Percentiles rank a stretch among this genome's conserved stretches.
Evolutionary conservation across 1,140 invertebrate genomes (phyloP).

Genomic region (Araneus ventricosus): DNA sequence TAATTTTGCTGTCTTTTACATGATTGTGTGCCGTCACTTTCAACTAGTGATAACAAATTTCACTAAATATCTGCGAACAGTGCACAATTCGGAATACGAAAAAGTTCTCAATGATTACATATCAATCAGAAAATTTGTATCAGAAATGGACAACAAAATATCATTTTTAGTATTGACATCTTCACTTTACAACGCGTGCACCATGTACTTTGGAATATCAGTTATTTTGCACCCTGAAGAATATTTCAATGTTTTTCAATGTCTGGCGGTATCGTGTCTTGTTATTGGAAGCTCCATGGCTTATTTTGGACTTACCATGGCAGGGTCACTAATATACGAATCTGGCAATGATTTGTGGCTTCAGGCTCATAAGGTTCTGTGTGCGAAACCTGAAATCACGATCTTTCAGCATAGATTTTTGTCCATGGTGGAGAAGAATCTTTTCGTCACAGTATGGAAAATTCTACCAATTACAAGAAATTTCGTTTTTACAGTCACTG

Average conservation of each 20-base stretch:
- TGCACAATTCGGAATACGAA: background rate
- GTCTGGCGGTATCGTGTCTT: background rate
- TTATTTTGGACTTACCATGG: background rate
- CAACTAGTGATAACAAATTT: background rate
- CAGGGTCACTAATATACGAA: background rate
- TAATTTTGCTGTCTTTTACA: constrained; percentile 8
- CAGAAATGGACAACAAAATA: background rate
- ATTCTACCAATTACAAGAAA: constrained; percentile 18
- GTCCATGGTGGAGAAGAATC: background rate
- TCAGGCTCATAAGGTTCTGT: background rate
- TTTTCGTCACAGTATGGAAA: constrained; percentile 12
- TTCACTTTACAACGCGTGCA: background rate
- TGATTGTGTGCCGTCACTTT: background rate
- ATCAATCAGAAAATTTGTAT: background rate
- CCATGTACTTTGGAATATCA: background rate
- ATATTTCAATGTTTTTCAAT: background rate
- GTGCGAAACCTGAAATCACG: no score
- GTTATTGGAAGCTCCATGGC: background rate
- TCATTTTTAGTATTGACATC: background rate
- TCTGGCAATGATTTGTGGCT: background rate
- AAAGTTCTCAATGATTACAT: background rate
- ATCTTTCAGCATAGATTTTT: background rate
- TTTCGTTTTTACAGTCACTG: background rate
- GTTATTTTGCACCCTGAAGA: background rate
- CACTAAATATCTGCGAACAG: background rate